Evolutionary conservation across 1,140 invertebrate genomes (phyloP).

Genomic region (Scaptomyza montana): DNA sequence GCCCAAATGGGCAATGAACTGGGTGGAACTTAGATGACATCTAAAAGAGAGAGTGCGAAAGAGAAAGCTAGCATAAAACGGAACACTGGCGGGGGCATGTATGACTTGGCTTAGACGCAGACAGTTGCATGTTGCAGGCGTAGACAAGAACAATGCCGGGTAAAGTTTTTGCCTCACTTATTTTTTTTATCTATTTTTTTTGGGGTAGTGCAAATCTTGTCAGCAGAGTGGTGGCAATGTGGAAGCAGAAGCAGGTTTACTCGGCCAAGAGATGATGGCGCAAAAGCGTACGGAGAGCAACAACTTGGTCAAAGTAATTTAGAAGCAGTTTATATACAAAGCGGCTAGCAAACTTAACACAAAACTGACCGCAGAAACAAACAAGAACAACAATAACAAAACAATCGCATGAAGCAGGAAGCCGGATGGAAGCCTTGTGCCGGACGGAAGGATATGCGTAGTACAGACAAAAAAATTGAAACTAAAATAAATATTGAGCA

Average conservation of each 20-base stretch:
- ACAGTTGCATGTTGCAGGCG: conserved; percentile 11
- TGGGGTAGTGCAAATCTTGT: conserved; percentile 61
- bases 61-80: neutral
- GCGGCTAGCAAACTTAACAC: conserved; percentile 48
- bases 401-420: conserved; percentile 32
- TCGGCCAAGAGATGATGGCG: conserved; percentile 6
- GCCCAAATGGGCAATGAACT: conserved; percentile 34
- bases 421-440: conserved; percentile 23
- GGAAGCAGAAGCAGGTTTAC: conserved; percentile 2
- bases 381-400: conserved; percentile 45
- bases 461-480: conserved; percentile 24
- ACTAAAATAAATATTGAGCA: conserved; percentile 41
- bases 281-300: neutral
- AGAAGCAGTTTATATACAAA: conserved; percentile 62
- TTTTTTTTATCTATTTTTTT: conserved; percentile 9
- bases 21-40: conserved; percentile 8
- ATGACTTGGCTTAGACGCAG: conserved; percentile 13
- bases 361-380: conserved; percentile 54
- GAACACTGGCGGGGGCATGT: neutral
- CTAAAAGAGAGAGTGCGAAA: neutral
- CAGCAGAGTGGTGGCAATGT: conserved; percentile 9
- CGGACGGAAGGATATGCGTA: conserved; percentile 34
- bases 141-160: conserved; percentile 50
- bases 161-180: conserved; percentile 36
- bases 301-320: conserved; percentile 66